A percentile compares a stretch with the other conserved stretches of the same genome.
Evolutionary conservation across 2,888 invertebrate genomes (phyloP).

Genomic region (Conops quadrifasciatus): DNA sequence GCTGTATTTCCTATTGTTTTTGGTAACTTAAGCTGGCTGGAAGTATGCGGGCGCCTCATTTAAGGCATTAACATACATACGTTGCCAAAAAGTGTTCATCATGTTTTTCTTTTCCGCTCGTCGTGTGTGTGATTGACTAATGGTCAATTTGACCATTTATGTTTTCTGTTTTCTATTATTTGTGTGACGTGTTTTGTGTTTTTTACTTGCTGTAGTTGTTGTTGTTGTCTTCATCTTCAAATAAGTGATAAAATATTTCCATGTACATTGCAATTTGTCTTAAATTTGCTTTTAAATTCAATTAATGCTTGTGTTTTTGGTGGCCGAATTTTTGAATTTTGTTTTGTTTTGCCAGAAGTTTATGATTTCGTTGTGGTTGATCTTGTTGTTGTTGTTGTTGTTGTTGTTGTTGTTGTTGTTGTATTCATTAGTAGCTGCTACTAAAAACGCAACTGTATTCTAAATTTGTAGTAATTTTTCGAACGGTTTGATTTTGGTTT

Average conservation of each 20-base stretch:
- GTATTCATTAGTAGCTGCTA: conserved; percentile 49
- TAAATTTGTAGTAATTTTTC: neutral
- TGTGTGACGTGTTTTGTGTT: too few species aligned
- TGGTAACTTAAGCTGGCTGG: conserved; percentile 36
- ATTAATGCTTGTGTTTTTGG: too few species aligned
- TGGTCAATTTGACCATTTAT: neutral
- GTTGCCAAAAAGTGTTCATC: conserved; percentile 15
- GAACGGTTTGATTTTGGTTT: neutral
- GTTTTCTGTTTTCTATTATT: conserved; percentile 29
- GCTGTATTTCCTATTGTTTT: conserved; percentile 57
- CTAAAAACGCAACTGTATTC: conserved; percentile 61
- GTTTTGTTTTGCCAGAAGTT: conserved; percentile 17
- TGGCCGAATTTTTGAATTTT: neutral
- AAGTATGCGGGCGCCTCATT: neutral
- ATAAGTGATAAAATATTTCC: conserved; percentile 60
- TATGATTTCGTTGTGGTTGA: conserved; percentile 25
- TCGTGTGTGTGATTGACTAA: too few species aligned
- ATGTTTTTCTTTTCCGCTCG: neutral
- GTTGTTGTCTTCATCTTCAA: conserved; percentile 47
- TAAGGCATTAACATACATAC: conserved; percentile 3
- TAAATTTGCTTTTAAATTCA: conserved; percentile 27
- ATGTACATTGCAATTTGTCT: conserved; percentile 35
- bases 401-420: conserved; percentile 35
- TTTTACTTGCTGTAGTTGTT: conserved; percentile 27
- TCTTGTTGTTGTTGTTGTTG: conserved; percentile 28